Percentiles rank a stretch among this genome's conserved stretches.
These are phyloP conservation scores for Trypoxylon attenuatum DNA, from an alignment of 2,888 invertebrate genomes.

Conservation along the genomic window DNA sequence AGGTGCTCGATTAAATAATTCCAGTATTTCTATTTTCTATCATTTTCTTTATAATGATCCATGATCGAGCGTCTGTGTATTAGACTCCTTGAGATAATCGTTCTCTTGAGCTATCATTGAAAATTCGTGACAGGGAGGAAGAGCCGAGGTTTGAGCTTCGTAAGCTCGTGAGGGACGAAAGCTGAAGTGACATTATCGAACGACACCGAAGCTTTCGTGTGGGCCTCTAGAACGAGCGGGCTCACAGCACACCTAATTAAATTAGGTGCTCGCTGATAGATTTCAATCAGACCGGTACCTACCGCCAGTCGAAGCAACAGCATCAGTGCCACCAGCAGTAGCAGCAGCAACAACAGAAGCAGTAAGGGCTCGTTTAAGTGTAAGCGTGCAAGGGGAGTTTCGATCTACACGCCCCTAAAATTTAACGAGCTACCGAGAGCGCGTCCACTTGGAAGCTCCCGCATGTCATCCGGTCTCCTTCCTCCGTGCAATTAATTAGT, in stretches of 20 bases:
- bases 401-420: constrained; percentile 60
- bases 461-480: constrained; percentile 50
- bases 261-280: constrained; percentile 62
- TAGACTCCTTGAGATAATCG: too few species aligned
- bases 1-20: too few species aligned
- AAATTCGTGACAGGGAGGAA: too few species aligned
- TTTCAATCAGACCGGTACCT: constrained; percentile 56
- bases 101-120: too few species aligned
- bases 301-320: constrained; percentile 30
- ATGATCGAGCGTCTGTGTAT: too few species aligned
- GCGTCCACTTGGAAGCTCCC: constrained; percentile 50
- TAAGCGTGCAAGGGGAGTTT: constrained; percentile 31
- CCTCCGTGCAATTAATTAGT: constrained; percentile 52
- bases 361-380: constrained; percentile 40
- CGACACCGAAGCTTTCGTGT: constrained; percentile 26
- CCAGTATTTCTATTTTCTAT: too few species aligned
- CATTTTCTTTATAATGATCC: too few species aligned
- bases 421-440: constrained; percentile 61
- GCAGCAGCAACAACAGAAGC: constrained; percentile 11
- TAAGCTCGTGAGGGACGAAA: not conserved
- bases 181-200: constrained; percentile 23
- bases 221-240: constrained; percentile 27
- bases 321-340: not conserved
- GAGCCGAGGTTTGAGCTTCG: too few species aligned
- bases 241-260: constrained; percentile 56